phyloP scores from a whole-genome alignment of 2,113 vertebrate species.

The Lota lota region DNA sequence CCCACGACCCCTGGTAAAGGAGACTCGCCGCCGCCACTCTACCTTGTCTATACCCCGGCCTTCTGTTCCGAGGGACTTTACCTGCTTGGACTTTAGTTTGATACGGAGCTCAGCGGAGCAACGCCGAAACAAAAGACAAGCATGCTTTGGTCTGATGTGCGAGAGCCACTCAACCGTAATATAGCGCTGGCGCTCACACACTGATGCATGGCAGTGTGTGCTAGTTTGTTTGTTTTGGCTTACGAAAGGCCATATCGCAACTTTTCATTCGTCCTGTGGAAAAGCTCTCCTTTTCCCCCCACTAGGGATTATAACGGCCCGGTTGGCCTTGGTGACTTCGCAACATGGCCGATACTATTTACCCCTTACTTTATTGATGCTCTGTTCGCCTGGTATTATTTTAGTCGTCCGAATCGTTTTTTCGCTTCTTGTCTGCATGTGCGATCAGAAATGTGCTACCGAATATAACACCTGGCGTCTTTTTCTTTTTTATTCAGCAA shows the following conservation, averaged over 20 bases:
- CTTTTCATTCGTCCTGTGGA: slow-evolving; percentile 62
- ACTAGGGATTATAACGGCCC: slow-evolving; percentile 74
- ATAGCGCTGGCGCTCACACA: slow-evolving; percentile 22
- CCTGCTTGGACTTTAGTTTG: slow-evolving; percentile 65
- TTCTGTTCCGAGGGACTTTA: slow-evolving; percentile 45
- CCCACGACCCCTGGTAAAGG: slow-evolving; percentile 91
- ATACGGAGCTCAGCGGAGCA: slow-evolving; percentile 57
- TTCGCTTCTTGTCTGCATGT: slow-evolving; percentile 18
- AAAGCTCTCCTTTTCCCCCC: slow-evolving; percentile 38
- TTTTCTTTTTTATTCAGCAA: slow-evolving; percentile 81
- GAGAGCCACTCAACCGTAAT: slow-evolving; percentile 50
- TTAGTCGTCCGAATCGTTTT: neutral
- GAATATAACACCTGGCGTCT: slow-evolving; percentile 49
- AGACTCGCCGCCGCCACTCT: slow-evolving; percentile 17
- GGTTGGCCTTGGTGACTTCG: slow-evolving; percentile 67
- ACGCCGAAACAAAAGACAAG: slow-evolving; percentile 75
- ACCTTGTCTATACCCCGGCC: slow-evolving; percentile 37
- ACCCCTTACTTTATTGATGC: slow-evolving; percentile 66
- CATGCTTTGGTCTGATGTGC: slow-evolving; percentile 51
- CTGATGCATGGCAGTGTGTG: slow-evolving; percentile 49
- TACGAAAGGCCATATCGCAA: slow-evolving; percentile 52
- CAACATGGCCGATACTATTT: slow-evolving; percentile 80
- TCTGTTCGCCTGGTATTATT: slow-evolving; percentile 24
- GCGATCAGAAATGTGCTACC: slow-evolving; percentile 21
- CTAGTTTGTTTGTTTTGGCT: slow-evolving; percentile 53